These are phyloP conservation scores for Ephialtes manifestator DNA, from an alignment of 2,888 invertebrate genomes.

Conservation along the genomic window DNA sequence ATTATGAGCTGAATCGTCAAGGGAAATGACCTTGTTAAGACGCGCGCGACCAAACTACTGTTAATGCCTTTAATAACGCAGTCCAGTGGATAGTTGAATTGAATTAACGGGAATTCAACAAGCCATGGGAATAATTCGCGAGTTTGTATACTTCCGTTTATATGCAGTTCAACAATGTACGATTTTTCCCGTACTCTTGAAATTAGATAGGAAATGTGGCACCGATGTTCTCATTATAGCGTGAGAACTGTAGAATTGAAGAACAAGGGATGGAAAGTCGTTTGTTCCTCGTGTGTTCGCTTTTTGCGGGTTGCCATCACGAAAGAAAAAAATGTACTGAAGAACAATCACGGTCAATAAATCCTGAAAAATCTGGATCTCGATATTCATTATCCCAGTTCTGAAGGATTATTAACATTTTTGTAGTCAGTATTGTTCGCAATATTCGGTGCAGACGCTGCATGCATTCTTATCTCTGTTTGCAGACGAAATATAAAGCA, in stretches of 20 bases:
- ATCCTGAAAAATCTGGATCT: not conserved
- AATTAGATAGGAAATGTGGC: conserved; percentile 47
- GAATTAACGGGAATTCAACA: conserved; percentile 52
- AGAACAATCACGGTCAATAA: not conserved
- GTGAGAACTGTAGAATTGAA: conserved; percentile 43
- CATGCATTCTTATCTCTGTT: conserved; percentile 47
- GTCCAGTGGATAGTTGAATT: conserved; percentile 49
- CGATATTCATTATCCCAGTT: conserved; percentile 8
- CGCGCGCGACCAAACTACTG: conserved; percentile 48
- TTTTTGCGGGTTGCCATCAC: not conserved
- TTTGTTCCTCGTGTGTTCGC: not conserved
- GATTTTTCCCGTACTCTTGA: conserved; percentile 34
- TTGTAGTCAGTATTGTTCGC: conserved; percentile 13
- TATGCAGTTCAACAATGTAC: conserved; percentile 18
- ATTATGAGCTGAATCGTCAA: conserved; percentile 45
- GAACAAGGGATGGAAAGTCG: conserved; percentile 53
- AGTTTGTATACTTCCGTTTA: conserved; percentile 51
- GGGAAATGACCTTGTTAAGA: conserved; percentile 64
- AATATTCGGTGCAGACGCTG: conserved; percentile 46
- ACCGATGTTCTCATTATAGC: conserved; percentile 27
- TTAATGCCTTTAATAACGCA: conserved; percentile 56
- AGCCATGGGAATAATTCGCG: conserved; percentile 59
- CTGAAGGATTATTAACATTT: not conserved
- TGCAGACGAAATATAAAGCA: conserved; percentile 51
- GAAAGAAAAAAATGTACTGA: not conserved